Percentiles rank a stretch among this genome's conserved stretches.
Conservation (phyloP, 2,113 vertebrate species). For the Gallinago jamesoni region DNA sequence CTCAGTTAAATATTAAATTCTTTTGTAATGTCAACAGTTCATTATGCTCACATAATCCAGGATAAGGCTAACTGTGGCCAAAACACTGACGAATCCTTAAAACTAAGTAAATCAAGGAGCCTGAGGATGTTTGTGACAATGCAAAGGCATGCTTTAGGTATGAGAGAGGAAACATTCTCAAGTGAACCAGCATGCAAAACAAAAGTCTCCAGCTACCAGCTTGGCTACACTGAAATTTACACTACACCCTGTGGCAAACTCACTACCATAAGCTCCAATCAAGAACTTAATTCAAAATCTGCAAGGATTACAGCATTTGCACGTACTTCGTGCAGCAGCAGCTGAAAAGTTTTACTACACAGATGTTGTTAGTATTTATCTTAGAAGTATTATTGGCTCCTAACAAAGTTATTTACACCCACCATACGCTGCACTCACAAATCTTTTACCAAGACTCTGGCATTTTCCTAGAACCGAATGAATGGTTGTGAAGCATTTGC, state of each 20-base stretch:
- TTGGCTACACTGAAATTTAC: not conserved
- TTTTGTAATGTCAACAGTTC: not conserved
- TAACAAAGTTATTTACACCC: not conserved
- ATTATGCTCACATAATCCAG: not conserved
- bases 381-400: not conserved
- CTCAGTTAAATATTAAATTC: not conserved
- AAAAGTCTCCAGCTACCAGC: not conserved
- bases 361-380: not conserved
- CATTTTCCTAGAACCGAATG: not conserved
- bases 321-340: not conserved
- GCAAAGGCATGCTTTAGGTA: not conserved
- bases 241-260: not conserved
- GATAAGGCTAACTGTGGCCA: not conserved
- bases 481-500: not conserved
- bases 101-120: not conserved
- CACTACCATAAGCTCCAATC: not conserved
- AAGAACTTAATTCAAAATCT: not conserved
- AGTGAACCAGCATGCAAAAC: not conserved
- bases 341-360: not conserved
- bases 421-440: not conserved
- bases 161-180: not conserved
- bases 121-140: not conserved
- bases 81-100: not conserved
- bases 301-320: not conserved
- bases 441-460: not conserved